Evolutionary conservation across 2,888 invertebrate species (phyloP).

Genomic region (Plebejus anna): DNA sequence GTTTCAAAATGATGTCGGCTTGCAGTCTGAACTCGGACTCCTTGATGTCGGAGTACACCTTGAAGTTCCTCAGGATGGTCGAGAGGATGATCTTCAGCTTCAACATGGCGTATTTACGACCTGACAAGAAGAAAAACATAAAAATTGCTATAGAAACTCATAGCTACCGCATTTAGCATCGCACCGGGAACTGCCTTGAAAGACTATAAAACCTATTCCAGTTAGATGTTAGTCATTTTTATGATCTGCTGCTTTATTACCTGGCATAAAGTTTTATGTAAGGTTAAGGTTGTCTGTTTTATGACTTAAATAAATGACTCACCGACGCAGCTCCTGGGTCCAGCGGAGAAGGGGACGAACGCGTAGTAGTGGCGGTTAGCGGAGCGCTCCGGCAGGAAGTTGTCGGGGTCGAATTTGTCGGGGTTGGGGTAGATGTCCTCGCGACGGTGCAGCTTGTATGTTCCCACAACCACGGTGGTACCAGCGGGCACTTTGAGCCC

Average conservation of each 20-base stretch:
- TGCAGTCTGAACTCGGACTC: slow-evolving; percentile 86
- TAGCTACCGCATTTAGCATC: not conserved
- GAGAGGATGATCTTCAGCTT: slow-evolving; percentile 88
- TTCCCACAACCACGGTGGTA: slow-evolving; percentile 84
- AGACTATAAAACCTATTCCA: not conserved
- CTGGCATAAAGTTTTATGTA: not conserved
- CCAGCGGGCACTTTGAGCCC: slow-evolving; percentile 84
- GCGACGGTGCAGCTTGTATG: slow-evolving; percentile 85
- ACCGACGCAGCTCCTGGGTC: slow-evolving; percentile 90
- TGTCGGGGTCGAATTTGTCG: slow-evolving; percentile 88
- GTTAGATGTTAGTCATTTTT: not conserved
- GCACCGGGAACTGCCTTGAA: not conserved
- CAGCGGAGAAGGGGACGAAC: slow-evolving; percentile 90
- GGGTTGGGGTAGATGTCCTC: slow-evolving; percentile 88
- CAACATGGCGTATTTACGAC: slow-evolving; percentile 89
- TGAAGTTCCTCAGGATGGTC: slow-evolving; percentile 86
- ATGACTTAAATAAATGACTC: slow-evolving; percentile 48
- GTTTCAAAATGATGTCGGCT: slow-evolving; percentile 88
- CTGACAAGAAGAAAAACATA: slow-evolving; percentile 58
- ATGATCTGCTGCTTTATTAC: not conserved
- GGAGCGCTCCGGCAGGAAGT: slow-evolving; percentile 89
- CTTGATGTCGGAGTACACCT: slow-evolving; percentile 82
- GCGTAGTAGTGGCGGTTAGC: slow-evolving; percentile 89
- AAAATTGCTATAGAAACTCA: not conserved
- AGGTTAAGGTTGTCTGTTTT: not conserved